Base-by-base conservation (phyloP, 64 coral and sea anemone genomes). In the Anthopleura sola region DNA sequence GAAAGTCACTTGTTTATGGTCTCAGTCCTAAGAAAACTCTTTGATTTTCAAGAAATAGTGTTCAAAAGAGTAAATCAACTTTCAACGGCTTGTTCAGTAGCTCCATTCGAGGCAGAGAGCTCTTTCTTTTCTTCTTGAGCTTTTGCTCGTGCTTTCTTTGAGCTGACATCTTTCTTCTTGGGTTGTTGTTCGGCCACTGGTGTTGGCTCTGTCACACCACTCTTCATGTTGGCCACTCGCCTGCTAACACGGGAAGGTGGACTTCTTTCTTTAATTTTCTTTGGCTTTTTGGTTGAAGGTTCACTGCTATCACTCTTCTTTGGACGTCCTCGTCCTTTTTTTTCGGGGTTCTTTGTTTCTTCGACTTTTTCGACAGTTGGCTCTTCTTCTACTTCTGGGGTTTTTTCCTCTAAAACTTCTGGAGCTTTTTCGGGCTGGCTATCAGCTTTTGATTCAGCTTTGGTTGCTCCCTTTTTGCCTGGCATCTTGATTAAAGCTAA, bases 251-350 rank as follows among this genome's bases (percentile, higher is more conserved):
- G 83, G 18, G 57, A 81, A 21, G 92, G 92, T 0, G 77, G 57
- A 54, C 75, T 85, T 50, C 36, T 74, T 58, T 86, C 75, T 32
- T 90, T 93, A 21, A 86, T 49, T 57, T 83, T 85, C 51, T 90
- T 90, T 3, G 92, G 81, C 37, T 85, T 90, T 44, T 93, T 93
- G 11, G 54, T 50, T 0, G 37, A 62, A 20, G 92, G 92, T 83
- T 90, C 91, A 19, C 26, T 48, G 53, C 66, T 60, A 0, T 93
- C 92, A 24, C 40, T 81, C 53, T 90, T 90, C 46, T 86, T 90
- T 33, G 92, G 92, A 23, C 92, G 88, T 24, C 92, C 92, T 21
- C 92, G 92, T 47, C 56, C 26, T 90, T 60, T 88, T 75, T 90
- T 93, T 36, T 55, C 83, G 37, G 55, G 47, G 24, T 18, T 15